Evolutionary conservation across 2,797 vertebrate species (phyloP).

Genomic region (Lycodopsis pacificus): DNA sequence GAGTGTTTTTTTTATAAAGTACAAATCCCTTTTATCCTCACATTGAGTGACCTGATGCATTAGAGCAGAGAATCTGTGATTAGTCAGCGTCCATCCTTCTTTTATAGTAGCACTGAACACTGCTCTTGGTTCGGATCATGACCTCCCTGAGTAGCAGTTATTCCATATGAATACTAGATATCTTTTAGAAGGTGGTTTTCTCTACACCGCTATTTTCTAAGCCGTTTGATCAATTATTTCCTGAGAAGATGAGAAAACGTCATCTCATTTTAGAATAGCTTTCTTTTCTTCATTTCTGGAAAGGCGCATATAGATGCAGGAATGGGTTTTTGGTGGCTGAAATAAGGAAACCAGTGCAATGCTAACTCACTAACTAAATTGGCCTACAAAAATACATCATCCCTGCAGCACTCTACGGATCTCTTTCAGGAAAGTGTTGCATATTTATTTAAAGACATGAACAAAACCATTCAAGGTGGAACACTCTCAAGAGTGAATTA

Average conservation of each 20-base stretch:
- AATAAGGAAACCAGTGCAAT: too few species aligned
- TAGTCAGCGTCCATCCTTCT: not conserved
- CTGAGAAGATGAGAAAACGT: not conserved
- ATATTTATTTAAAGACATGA: not conserved
- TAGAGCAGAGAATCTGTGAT: constrained; percentile 9
- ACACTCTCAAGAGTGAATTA: not conserved
- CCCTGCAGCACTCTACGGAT: not conserved
- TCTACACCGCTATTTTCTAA: not conserved
- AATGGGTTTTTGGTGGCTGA: too few species aligned
- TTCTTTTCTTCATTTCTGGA: not conserved
- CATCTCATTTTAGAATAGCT: not conserved
- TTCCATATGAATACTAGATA: not conserved
- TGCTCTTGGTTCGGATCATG: not conserved
- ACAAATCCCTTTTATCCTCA: constrained; percentile 22
- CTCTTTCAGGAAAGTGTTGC: not conserved
- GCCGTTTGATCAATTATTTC: not conserved
- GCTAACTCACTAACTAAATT: too few species aligned
- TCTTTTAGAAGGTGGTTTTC: not conserved
- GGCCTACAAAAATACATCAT: too few species aligned
- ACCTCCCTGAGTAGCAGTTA: not conserved
- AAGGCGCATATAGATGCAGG: too few species aligned
- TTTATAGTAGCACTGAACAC: not conserved
- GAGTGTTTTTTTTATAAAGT: not conserved
- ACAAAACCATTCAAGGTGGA: not conserved
- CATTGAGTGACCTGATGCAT: constrained; percentile 1